A percentile compares a stretch with the other conserved stretches of the same genome.
phyloP scores from a whole-genome alignment of 2,888 invertebrate genomes.

The Halictus quadricinctus region DNA sequence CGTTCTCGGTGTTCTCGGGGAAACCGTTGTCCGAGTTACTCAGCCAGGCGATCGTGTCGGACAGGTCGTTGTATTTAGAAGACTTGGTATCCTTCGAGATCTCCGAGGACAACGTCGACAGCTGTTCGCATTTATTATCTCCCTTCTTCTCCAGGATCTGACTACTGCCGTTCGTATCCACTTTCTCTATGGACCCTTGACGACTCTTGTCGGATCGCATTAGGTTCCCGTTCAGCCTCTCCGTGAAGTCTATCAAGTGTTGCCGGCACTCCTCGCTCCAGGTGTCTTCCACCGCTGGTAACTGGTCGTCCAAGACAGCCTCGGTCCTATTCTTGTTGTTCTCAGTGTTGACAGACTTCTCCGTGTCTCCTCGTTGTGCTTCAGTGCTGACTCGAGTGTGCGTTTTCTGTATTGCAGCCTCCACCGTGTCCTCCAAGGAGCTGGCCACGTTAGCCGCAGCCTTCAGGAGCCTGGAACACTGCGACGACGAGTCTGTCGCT shows the following conservation, averaged over 20 bases:
- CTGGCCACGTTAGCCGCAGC: slow-evolving; percentile 87
- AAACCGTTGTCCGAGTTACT: slow-evolving; percentile 52
- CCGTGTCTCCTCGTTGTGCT: slow-evolving; percentile 16
- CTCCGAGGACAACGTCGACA: not conserved
- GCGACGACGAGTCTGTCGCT: slow-evolving; percentile 34
- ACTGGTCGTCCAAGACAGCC: slow-evolving; percentile 23
- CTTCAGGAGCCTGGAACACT: slow-evolving; percentile 85
- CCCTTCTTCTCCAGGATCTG: slow-evolving; percentile 19
- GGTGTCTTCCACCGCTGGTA: slow-evolving; percentile 72
- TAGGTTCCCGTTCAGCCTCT: slow-evolving; percentile 91
- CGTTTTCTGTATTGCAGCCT: slow-evolving; percentile 85
- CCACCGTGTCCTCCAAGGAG: slow-evolving; percentile 87
- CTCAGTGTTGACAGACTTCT: slow-evolving; percentile 16
- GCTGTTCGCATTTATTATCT: not conserved
- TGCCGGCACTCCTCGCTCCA: slow-evolving; percentile 88
- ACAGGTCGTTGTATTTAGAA: slow-evolving; percentile 48
- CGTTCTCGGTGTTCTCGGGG: slow-evolving; percentile 34
- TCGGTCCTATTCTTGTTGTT: slow-evolving; percentile 20
- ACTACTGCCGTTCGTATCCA: not conserved
- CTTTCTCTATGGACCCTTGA: slow-evolving; percentile 77
- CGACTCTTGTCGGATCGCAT: slow-evolving; percentile 87
- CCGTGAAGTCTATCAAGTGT: slow-evolving; percentile 91
- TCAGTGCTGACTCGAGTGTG: slow-evolving; percentile 38
- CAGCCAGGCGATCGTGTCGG: slow-evolving; percentile 59
- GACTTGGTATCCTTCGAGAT: slow-evolving; percentile 30